Evolutionary conservation across 2,888 invertebrate species (phyloP).

Genomic region (Phortica magna): DNA sequence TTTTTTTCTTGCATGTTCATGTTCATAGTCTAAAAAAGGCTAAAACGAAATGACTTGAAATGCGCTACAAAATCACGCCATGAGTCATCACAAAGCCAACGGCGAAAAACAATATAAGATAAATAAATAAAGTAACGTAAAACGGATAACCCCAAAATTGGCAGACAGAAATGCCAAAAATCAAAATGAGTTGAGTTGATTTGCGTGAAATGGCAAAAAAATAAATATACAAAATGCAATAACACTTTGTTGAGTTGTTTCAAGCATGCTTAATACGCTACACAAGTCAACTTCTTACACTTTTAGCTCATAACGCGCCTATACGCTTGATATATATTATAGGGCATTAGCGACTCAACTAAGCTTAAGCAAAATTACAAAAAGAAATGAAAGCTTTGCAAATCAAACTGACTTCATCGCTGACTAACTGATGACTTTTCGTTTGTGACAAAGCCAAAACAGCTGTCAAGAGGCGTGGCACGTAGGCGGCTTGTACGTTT

Average conservation of each 20-base stretch:
- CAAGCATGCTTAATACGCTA: not conserved
- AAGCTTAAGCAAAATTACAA: constrained; percentile 16
- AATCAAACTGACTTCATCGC: constrained; percentile 66
- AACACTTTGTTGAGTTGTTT: not conserved
- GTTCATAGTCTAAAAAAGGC: not conserved
- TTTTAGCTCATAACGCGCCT: not conserved
- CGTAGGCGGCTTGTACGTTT: not conserved
- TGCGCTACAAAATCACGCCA: not conserved
- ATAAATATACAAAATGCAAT: not conserved
- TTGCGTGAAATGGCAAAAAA: constrained; percentile 23
- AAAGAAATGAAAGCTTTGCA: constrained; percentile 53
- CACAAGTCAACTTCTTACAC: no score
- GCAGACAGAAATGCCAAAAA: constrained; percentile 9
- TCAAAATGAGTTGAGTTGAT: constrained; percentile 1
- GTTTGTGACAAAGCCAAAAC: not conserved
- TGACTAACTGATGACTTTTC: constrained; percentile 21
- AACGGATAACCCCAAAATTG: constrained; percentile 27
- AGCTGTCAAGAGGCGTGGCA: no score
- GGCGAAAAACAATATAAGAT: constrained; percentile 9
- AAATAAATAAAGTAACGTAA: constrained; percentile 9
- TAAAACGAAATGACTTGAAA: not conserved
- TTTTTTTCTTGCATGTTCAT: constrained; percentile 9
- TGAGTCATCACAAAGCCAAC: not conserved
- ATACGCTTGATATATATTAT: not conserved
- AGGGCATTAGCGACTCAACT: not conserved